Conservation (phyloP, 2,888 invertebrate species). For the Spisula solida region DNA sequence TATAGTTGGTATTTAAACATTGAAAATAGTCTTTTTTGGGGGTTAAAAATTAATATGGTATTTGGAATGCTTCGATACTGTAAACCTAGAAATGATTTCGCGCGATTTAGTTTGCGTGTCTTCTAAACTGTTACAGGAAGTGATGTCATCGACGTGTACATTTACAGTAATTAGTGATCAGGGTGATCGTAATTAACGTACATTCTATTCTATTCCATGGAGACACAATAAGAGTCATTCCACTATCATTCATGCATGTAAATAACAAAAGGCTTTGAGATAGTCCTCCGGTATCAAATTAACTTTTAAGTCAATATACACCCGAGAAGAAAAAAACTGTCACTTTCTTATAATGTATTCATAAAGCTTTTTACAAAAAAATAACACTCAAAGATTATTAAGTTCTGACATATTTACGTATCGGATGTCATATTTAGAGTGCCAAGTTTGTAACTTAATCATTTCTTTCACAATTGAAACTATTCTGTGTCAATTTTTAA, state of each 20-base stretch:
- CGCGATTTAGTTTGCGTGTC: too few relatives aligned
- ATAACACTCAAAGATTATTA: neutral
- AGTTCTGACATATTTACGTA: neutral
- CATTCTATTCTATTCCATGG: neutral
- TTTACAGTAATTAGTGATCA: neutral
- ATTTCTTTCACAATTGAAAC: neutral
- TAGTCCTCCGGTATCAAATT: neutral
- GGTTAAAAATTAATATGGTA: too few relatives aligned
- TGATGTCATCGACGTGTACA: too few relatives aligned
- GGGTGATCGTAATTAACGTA: neutral
- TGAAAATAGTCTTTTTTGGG: too few relatives aligned
- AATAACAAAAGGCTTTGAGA: neutral
- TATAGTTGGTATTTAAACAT: too few relatives aligned
- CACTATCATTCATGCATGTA: neutral
- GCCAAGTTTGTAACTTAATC: neutral
- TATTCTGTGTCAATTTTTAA: neutral
- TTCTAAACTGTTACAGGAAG: too few relatives aligned
- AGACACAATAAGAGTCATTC: neutral
- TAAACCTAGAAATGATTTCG: too few relatives aligned
- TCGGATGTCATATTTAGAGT: neutral
- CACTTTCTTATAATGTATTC: neutral
- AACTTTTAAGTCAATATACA: neutral
- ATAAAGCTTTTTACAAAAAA: neutral
- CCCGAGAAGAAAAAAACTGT: neutral
- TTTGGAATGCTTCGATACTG: too few relatives aligned